Evolutionary conservation across 2,797 vertebrate species (phyloP), one percentile per base, ranked within the genome.

Genomic region (Syncerus caffer): DNA sequence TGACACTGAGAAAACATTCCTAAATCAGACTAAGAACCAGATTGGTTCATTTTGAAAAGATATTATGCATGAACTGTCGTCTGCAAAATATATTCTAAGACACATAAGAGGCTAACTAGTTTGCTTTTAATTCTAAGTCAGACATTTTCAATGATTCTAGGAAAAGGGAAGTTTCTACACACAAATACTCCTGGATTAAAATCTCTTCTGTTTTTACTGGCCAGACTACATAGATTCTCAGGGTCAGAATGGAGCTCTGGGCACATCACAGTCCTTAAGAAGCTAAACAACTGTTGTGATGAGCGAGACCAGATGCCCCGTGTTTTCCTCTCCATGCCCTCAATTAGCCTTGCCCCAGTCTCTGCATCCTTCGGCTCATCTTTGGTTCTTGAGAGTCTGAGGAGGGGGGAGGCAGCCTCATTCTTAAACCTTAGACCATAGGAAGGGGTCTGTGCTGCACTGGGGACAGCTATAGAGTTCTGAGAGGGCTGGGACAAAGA

Each of bases 91-190:
- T 83, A 64, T 93, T 89, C 93, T 97, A 93, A 96, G 87, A 85
- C 58, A 94, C 50, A 2, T 29, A 93, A 96, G 67, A 95, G 80
- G 14, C 1, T 2, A 4, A 89, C 38, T 57, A 86, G 45, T n/a
- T 91, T 96, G 86, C 58, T 96, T 96, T 93, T 82, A 67, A 90
- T 94, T 95, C 34, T 90, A 85, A 92, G n/a, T 85, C 55, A 97
- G 67, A 93, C 16, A 62, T 87, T 96, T 87, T 93, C 83, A 95
- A 29, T 38, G 80, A 51, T 84, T 96, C 86, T 84, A 80, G 57
- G 94, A 96, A 96, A 95, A 58, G 47, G 71, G 51, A 74, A 60
- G 34, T 62, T 95, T 84, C 29, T 64, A 86, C 34, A 92, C 58
- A 4, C 34, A 95, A 82, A 94, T 90, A 50, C 19, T 74, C n/a